A percentile compares a stretch with the other conserved stretches of the same genome.
Conservation (phyloP, 2,113 vertebrate genomes). For the Prolemur simus region DNA sequence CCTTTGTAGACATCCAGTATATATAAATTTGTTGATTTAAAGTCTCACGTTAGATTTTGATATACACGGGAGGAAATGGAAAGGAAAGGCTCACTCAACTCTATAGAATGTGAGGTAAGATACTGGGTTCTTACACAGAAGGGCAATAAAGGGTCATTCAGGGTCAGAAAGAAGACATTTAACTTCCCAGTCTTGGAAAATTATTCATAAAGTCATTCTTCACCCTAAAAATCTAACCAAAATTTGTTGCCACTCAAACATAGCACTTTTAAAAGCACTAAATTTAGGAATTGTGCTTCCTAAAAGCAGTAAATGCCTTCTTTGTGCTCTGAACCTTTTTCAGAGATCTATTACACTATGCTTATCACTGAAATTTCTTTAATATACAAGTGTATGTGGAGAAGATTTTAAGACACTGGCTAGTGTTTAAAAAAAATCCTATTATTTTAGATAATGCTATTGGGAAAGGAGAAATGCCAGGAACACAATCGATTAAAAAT, state of each 20-base stretch:
- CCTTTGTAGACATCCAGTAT: not conserved
- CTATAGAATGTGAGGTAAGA: not conserved
- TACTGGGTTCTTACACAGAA: not conserved
- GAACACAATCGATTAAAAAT: not conserved
- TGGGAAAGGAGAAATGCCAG: not conserved
- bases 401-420: not conserved
- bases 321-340: not conserved
- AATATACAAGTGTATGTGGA: not conserved
- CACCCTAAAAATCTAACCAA: not conserved
- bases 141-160: not conserved
- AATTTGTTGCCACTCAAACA: not conserved
- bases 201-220: not conserved
- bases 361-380: not conserved
- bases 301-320: not conserved
- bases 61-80: not conserved
- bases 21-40: not conserved
- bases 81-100: not conserved
- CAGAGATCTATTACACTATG: not conserved
- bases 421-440: not conserved
- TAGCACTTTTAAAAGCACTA: not conserved
- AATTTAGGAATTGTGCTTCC: not conserved
- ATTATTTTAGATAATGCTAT: not conserved
- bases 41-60: not conserved
- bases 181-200: not conserved
- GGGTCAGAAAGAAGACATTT: not conserved